phyloP scores from a whole-genome alignment of 2,888 invertebrate genomes.

The Synergus umbraculus region DNA sequence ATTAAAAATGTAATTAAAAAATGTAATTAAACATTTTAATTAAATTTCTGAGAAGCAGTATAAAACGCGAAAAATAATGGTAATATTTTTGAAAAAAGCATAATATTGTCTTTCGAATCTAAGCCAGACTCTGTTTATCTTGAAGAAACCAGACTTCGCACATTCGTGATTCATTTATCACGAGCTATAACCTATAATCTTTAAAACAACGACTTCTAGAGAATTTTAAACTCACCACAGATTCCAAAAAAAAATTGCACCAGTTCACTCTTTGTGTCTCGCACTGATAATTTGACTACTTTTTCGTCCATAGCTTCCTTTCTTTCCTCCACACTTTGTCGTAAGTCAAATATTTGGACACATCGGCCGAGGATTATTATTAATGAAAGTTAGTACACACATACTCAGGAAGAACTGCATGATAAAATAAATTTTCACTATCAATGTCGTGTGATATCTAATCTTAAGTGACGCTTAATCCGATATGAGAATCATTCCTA shows the following conservation, averaged over 20 bases:
- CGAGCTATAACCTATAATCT: conserved; percentile 36
- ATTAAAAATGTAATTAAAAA: background rate
- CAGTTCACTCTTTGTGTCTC: conserved; percentile 29
- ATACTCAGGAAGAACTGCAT: conserved; percentile 15
- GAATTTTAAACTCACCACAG: conserved; percentile 15
- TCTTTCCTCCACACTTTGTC: background rate
- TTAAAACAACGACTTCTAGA: background rate
- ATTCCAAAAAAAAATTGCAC: conserved; percentile 38
- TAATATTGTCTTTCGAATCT: background rate
- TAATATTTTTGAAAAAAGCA: background rate
- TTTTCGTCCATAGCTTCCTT: conserved; percentile 11
- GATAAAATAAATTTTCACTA: conserved; percentile 38
- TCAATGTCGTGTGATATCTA: conserved; percentile 39
- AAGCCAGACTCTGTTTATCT: background rate
- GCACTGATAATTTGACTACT: conserved; percentile 19
- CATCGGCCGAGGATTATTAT: conserved; percentile 14
- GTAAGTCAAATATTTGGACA: conserved; percentile 11
- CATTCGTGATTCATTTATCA: conserved; percentile 23
- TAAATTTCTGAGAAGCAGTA: background rate
- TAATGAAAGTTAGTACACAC: conserved; percentile 28
- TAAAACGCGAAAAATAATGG: background rate
- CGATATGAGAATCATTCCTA: conserved; percentile 18
- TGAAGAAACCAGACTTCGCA: conserved; percentile 34
- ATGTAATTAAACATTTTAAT: background rate
- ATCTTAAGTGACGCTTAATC: conserved; percentile 41